Conservation (phyloP, 2,888 invertebrate genomes). For the Masnerella sp. region DNA sequence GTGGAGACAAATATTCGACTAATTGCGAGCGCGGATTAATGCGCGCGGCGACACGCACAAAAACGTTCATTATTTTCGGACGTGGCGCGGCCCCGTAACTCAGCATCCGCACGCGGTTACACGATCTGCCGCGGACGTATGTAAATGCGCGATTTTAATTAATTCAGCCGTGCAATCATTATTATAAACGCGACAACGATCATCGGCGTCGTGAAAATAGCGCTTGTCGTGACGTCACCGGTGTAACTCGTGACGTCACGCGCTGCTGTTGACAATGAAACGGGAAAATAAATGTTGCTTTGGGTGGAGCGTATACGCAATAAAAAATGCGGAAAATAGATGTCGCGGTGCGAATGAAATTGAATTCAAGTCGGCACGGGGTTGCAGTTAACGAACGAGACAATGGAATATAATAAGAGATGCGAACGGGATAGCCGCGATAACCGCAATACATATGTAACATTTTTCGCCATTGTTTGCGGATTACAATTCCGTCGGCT, state of each 20-base stretch:
- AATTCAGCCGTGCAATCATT: too few relatives aligned
- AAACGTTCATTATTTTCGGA: constrained; percentile 11
- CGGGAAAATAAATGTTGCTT: too few relatives aligned
- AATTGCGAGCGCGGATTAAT: constrained; percentile 24
- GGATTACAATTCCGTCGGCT: constrained; percentile 43
- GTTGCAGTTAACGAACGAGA: constrained; percentile 19
- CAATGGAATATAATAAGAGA: constrained; percentile 57
- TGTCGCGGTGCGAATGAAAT: constrained; percentile 11
- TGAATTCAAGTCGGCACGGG: constrained; percentile 1
- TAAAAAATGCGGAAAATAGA: constrained; percentile 5
- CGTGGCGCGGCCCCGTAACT: too few relatives aligned
- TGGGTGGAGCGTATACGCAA: too few relatives aligned
- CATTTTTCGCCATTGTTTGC: constrained; percentile 48
- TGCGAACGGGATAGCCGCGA: constrained; percentile 40
- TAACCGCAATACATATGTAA: constrained; percentile 57
- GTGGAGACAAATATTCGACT: constrained; percentile 13
- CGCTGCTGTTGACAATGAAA: constrained; percentile 5
- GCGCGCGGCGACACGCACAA: background rate
- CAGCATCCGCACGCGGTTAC: too few relatives aligned
- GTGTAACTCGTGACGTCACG: too few relatives aligned
- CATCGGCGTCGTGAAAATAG: too few relatives aligned
- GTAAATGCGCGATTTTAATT: too few relatives aligned
- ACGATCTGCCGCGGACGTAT: too few relatives aligned
- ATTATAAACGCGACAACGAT: too few relatives aligned
- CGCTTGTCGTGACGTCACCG: too few relatives aligned